These are phyloP conservation scores for Arremon brunneinucha DNA, from an alignment of 2,797 vertebrate genomes.

Conservation along the genomic window DNA sequence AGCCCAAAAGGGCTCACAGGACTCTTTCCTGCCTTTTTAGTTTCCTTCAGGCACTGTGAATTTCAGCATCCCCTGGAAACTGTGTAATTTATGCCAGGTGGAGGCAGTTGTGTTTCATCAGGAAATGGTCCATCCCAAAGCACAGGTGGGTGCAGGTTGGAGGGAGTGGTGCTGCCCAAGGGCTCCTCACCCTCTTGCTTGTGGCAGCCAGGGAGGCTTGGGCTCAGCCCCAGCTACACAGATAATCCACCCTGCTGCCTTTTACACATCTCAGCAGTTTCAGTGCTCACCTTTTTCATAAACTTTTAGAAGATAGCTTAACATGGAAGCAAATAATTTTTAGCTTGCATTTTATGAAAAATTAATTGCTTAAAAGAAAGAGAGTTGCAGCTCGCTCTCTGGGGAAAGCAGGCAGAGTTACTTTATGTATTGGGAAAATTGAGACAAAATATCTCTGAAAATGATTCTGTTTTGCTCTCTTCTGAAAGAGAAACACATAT, in stretches of 20 bases:
- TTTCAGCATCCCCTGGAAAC: not conserved
- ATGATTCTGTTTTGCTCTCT: not conserved
- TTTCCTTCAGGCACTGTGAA: not conserved
- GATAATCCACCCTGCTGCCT: not conserved
- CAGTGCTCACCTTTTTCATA: not conserved
- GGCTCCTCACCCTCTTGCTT: not conserved
- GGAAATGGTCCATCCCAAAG: not conserved
- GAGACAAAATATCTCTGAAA: not conserved
- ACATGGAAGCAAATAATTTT: not conserved
- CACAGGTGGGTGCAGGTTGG: not conserved
- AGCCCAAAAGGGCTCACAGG: accelerated
- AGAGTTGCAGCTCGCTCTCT: not conserved
- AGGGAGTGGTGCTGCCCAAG: no score
- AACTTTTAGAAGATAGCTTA: not conserved
- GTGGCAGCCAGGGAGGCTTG: accelerated
- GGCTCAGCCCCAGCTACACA: not conserved
- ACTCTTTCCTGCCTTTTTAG: not conserved
- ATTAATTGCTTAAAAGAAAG: not conserved
- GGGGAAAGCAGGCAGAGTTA: not conserved
- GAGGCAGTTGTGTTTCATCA: not conserved
- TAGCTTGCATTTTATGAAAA: not conserved
- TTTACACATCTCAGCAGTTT: not conserved
- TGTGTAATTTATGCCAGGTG: not conserved
- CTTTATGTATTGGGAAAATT: accelerated
- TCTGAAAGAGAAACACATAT: not conserved